These are phyloP conservation scores for Cerastis rubricosa DNA, from an alignment of 2,888 invertebrate species.

Conservation along the genomic window DNA sequence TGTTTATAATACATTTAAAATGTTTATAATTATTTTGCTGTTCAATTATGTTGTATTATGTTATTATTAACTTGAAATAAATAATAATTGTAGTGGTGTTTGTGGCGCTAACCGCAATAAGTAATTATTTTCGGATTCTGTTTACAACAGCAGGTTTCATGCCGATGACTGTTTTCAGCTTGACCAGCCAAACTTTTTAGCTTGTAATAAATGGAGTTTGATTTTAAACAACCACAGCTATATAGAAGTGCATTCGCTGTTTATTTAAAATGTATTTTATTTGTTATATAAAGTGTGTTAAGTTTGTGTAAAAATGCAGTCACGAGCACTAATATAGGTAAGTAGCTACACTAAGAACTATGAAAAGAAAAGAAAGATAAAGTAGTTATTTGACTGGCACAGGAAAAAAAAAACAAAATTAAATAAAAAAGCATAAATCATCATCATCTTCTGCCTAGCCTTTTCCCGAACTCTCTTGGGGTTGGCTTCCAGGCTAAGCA, in stretches of 20 bases:
- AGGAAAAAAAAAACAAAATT: not conserved
- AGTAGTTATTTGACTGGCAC: not conserved
- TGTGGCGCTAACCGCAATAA: constrained; percentile 10
- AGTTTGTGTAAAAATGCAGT: constrained; percentile 30
- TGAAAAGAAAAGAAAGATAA: not conserved
- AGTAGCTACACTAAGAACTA: not conserved
- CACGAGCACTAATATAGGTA: not conserved
- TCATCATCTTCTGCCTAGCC: no score
- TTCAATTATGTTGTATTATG: not conserved
- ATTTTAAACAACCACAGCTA: not conserved
- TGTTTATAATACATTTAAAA: no score
- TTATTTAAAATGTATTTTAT: not conserved
- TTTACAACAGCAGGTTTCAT: not conserved
- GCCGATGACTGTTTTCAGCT: no score
- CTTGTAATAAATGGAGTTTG: constrained; percentile 4
- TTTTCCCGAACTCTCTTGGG: no score
- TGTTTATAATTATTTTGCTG: no score
- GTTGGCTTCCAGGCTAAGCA: no score
- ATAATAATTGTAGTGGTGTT: not conserved
- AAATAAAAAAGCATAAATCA: no score
- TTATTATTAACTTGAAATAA: constrained; percentile 16
- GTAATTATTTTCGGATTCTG: not conserved
- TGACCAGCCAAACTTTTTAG: not conserved
- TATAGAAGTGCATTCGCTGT: not conserved
- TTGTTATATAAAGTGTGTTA: constrained; percentile 8